Base-by-base conservation (phyloP, 2,888 invertebrate genomes). In the Melanophora roralis region DNA sequence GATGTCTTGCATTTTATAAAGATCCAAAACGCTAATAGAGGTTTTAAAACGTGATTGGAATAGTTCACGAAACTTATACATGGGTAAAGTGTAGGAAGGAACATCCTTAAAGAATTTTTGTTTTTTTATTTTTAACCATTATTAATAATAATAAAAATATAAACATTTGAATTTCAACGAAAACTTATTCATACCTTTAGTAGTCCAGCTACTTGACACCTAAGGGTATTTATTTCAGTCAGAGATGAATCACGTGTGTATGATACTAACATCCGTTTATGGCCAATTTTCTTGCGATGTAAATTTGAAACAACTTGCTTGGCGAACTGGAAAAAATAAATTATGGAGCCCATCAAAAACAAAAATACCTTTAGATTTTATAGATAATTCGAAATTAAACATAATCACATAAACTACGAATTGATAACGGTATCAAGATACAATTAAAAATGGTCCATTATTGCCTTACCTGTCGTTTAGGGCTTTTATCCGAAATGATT, bases 11-110 rank as follows among this genome's bases (percentile, higher is more conserved):
- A 96, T 92, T 86, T 93, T 93, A 85, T 93, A 93, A 64, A 94
- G 89, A 86, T 94, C 94, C 12, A 93, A 92, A 8, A 94, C 92
- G 81, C 93, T 93, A 40, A 94, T 92, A 2, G 94, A 93, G 60
- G 93, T 93, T 87, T 95, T 93, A 86, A 93, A 95, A n/a, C 95
- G 93, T 77, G 94, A 94, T 88, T 96, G 95, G 86, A 94, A 94
- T 85, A 95, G 91, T 88, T 96, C 95, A 75, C 95, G 93, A 85
- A 96, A 95, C 87, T 95, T 95, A 88, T 95, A 95, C 74, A 96
- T 91, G 6, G 95, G 95, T 83, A 96, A 91, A 78, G 92, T 92
- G 87, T 94, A 93, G 9, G 93, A 93, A 23, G 95, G 95, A 38
- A 95, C 94, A 88, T 96, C 95, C 92, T 93, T 55, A 6, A 55